Base-by-base conservation (phyloP, 2,888 invertebrate genomes). In the Acleris holmiana region DNA sequence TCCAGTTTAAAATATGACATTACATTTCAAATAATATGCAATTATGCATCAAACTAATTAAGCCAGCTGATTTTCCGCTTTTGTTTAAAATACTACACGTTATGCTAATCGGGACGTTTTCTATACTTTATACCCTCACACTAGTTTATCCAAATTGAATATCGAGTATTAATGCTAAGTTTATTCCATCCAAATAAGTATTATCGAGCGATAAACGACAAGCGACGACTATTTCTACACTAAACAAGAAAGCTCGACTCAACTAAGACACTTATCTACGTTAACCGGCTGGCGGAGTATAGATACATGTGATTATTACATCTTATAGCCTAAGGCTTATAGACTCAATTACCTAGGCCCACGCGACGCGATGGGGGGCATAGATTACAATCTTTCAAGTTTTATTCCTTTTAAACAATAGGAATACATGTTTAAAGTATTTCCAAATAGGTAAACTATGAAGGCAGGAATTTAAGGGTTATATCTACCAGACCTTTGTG, bases 241-340 rank as follows among this genome's bases (percentile, higher is more conserved):
- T 53, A 41, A 48, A 54, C 51, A 59, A 46, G 48, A 29, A 41
- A 35, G 35, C 21, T 29, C 40, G 15, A 17, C 29, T 59, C 48
- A 64, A 54, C 53, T 53, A 50, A 50, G 55, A 21, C 25, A 48
- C 40, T 65, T 41, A 60, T 65, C 29, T 65, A 60, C 60, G 59
- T 44, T 59, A 65, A 62, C 46, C 53, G 48, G 13, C 53, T 18
- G 47, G 19, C 53, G 58, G 25, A 55, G 54, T 35, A 50, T 21
- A 15, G 35, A 65, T 59, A 46, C 60, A 44, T 23, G 17, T 48
- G 53, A 64, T 64, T 58, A 53, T 53, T 46, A 7, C 51, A 61
- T 59, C 57, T 58, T 48, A 59, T 46, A 54, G 53, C 58, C 59
- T 54, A 40, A 49, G 46, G 44, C 56, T 44, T 23, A 46, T 53